Conservation (phyloP, 2,797 vertebrate genomes). For the Enteromius anoplus region DNA sequence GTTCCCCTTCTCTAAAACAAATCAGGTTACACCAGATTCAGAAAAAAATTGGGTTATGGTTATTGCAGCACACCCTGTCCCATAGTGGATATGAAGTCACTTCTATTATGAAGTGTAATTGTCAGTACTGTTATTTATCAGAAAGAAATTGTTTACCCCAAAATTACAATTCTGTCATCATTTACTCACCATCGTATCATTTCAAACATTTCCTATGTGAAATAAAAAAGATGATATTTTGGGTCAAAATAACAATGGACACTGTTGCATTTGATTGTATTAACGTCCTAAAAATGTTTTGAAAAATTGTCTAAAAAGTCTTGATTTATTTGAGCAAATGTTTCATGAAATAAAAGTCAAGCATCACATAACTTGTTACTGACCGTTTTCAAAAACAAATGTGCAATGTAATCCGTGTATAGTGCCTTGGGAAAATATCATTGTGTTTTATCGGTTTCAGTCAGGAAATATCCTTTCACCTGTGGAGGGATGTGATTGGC, state of each 20-base stretch:
- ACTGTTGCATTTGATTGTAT: neutral
- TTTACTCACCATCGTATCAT: neutral
- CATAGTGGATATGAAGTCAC: slow-evolving; percentile 35
- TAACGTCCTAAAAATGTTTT: neutral
- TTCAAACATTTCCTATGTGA: neutral
- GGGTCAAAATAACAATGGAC: neutral
- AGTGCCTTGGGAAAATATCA: slow-evolving; percentile 21
- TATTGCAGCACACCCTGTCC: slow-evolving; percentile 42
- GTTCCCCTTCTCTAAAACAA: slow-evolving; percentile 50
- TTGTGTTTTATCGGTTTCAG: slow-evolving; percentile 42
- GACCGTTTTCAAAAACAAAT: neutral
- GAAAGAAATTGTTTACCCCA: neutral
- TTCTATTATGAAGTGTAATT: slow-evolving; percentile 6
- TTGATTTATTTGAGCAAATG: neutral
- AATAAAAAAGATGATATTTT: neutral
- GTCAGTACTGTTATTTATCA: neutral
- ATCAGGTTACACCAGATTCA: slow-evolving; percentile 50
- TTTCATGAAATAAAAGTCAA: neutral
- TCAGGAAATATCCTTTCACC: slow-evolving; percentile 56
- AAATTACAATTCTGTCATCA: neutral
- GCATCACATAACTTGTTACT: neutral
- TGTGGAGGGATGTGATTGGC: slow-evolving; percentile 63
- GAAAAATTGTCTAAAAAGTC: too few relatives aligned
- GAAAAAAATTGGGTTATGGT: slow-evolving; percentile 43
- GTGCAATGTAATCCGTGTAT: neutral